These are phyloP conservation scores for Dasypogon diadema DNA, from an alignment of 2,888 invertebrate genomes.

Conservation along the genomic window DNA sequence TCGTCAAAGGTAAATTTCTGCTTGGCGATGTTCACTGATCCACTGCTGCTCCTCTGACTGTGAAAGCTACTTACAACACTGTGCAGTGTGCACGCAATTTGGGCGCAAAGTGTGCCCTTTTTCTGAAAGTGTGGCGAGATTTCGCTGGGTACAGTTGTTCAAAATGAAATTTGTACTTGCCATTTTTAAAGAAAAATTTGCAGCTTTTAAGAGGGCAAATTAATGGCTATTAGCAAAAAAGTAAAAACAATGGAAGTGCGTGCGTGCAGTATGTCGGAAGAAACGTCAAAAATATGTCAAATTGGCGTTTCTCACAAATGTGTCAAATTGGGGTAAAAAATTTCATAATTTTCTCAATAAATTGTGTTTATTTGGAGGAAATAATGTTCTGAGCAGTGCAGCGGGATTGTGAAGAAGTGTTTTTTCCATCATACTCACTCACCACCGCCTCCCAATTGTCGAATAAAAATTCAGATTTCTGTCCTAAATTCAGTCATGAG, in stretches of 20 bases:
- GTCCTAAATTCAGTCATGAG: no score
- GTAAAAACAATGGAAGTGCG: conserved; percentile 39
- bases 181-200: background rate
- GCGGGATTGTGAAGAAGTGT: no score
- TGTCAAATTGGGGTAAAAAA: conserved; percentile 2
- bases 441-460: no score
- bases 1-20: conserved; percentile 31
- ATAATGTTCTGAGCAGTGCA: no score
- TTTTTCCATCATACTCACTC: no score
- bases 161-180: background rate
- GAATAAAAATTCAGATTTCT: no score
- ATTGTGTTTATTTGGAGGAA: no score
- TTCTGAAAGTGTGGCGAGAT: background rate
- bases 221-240: conserved; percentile 15
- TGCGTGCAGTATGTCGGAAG: conserved; percentile 43
- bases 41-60: conserved; percentile 13
- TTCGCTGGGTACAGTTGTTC: background rate
- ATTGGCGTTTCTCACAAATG: conserved; percentile 31
- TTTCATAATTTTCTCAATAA: background rate
- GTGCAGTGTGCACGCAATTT: conserved; percentile 20
- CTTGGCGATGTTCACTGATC: conserved; percentile 5
- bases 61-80: conserved; percentile 17
- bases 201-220: background rate
- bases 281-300: conserved; percentile 45
- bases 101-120: background rate